Evolutionary conservation across 2,888 invertebrate species (phyloP).

Genomic region (Dichetophora obliterata): DNA sequence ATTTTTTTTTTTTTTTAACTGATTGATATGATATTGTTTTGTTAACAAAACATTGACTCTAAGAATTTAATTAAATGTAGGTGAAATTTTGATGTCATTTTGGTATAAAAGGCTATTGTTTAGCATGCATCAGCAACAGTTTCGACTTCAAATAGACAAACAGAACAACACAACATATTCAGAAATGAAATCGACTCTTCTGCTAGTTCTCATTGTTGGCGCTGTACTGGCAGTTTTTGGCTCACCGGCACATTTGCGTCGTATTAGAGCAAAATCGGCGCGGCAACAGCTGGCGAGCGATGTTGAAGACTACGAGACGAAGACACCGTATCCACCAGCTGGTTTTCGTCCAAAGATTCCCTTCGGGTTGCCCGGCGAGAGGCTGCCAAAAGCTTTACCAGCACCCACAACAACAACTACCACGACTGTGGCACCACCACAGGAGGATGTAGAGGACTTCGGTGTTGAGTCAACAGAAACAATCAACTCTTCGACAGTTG

Average conservation of each 20-base stretch:
- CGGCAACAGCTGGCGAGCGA: conserved; percentile 56
- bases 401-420: conserved; percentile 41
- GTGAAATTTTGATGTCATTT: not conserved
- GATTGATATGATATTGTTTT: conserved; percentile 3
- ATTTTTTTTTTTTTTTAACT: not conserved
- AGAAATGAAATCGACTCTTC: not conserved
- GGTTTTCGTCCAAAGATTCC: conserved; percentile 61
- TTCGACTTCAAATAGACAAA: not conserved
- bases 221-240: not conserved
- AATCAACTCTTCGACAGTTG: conserved; percentile 27
- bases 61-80: conserved; percentile 11
- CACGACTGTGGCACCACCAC: not conserved
- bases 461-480: conserved; percentile 11
- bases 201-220: not conserved
- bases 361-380: conserved; percentile 59
- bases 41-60: not conserved
- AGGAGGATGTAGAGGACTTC: conserved; percentile 1
- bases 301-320: conserved; percentile 44
- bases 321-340: conserved; percentile 64
- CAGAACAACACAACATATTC: not conserved
- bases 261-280: conserved; percentile 49
- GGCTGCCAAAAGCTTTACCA: conserved; percentile 48
- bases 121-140: conserved; percentile 2
- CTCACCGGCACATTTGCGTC: not conserved
- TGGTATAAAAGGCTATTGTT: conserved; percentile 31